Conservation (phyloP, 2,888 invertebrate genomes). For the Apantesis nais region DNA sequence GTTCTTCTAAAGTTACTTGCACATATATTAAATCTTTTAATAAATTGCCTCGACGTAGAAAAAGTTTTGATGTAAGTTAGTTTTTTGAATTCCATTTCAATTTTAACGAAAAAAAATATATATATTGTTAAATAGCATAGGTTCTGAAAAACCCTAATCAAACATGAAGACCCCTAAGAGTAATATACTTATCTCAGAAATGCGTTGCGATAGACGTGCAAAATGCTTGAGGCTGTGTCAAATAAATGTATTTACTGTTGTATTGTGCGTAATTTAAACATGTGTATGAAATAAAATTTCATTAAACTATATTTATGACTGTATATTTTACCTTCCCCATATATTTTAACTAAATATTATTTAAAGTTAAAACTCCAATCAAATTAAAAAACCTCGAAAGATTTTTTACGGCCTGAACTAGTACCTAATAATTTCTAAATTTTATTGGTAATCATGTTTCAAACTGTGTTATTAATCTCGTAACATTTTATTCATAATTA, state of each 20-base stretch:
- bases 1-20: not conserved
- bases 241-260: conserved; percentile 1
- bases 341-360: not conserved
- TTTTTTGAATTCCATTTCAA: not conserved
- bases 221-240: not conserved
- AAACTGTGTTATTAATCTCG: too few species aligned
- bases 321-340: not conserved
- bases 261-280: not conserved
- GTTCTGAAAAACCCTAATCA: not conserved
- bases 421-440: too few species aligned
- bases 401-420: too few species aligned
- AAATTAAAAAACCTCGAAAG: too few species aligned
- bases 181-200: not conserved
- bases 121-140: not conserved
- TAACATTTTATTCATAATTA: too few species aligned
- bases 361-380: too few species aligned
- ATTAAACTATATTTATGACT: not conserved
- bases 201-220: not conserved
- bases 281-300: not conserved
- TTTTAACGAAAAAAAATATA: not conserved
- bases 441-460: too few species aligned
- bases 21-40: not conserved
- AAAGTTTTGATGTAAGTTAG: not conserved
- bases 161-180: not conserved
- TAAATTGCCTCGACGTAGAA: not conserved